Percentiles rank a stretch among this genome's conserved stretches.
phyloP scores from a whole-genome alignment of 2,113 vertebrate species.

The Centropristis striata region DNA sequence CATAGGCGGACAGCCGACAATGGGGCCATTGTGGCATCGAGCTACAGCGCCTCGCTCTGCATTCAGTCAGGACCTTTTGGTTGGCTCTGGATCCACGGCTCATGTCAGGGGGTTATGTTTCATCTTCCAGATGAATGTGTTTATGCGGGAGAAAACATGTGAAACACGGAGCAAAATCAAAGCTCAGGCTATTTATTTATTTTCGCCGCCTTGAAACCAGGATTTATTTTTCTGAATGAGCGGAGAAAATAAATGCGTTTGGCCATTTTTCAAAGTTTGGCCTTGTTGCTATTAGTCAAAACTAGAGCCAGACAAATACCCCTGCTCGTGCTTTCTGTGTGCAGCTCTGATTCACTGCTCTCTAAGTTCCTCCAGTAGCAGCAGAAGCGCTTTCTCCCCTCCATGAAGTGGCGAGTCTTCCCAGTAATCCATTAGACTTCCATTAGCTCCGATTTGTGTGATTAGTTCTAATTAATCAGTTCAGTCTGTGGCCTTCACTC shows the following conservation, averaged over 20 bases:
- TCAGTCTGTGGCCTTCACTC: constrained; percentile 71
- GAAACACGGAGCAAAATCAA: constrained; percentile 50
- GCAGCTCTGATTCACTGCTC: constrained; percentile 57
- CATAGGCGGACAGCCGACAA: constrained; percentile 77
- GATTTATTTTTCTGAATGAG: constrained; percentile 49
- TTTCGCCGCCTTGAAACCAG: constrained; percentile 28
- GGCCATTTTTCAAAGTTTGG: constrained; percentile 72
- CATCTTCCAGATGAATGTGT: constrained; percentile 71
- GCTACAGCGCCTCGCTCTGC: constrained; percentile 46
- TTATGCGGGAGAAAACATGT: constrained; percentile 57
- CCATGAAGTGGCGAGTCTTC: constrained; percentile 58
- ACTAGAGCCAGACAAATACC: constrained; percentile 55
- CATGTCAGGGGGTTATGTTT: constrained; percentile 69
- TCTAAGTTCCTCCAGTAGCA: constrained; percentile 14
- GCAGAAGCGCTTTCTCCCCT: constrained; percentile 46
- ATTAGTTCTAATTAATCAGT: constrained; percentile 85
- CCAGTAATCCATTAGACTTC: constrained; percentile 80
- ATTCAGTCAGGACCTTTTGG: constrained; percentile 71
- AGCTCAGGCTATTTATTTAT: constrained; percentile 62
- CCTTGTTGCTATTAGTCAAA: constrained; percentile 65
- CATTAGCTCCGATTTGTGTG: constrained; percentile 81
- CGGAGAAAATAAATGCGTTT: constrained; percentile 19
- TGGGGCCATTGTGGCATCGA: constrained; percentile 77
- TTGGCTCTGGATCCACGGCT: constrained; percentile 57
- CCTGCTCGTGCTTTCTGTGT: constrained; percentile 31